Base-by-base conservation (phyloP, 1,140 invertebrate species). In the Thrips palmi region DNA sequence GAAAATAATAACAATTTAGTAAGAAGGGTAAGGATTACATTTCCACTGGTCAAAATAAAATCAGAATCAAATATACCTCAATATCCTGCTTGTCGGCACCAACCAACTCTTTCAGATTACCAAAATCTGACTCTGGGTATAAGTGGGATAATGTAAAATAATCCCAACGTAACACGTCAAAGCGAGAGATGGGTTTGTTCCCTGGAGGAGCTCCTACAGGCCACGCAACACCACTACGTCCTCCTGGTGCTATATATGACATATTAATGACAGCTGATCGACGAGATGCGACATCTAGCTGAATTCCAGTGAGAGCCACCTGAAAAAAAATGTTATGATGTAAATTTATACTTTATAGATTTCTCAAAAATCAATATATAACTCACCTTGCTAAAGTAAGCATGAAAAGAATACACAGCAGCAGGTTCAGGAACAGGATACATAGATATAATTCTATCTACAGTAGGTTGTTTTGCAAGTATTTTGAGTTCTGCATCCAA, bases 101-200 rank as follows among this genome's bases (percentile, higher is more conserved):
- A 50, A 56, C 60, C 15, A 77, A 59, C 30, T 62, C 49, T 30
- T 59, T 57, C 2, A 75, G 49, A 32, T 65, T 71, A 25, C 59
- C 59, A 48, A 74, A 74, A 48, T 82, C 77, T 49, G 71, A 70
- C 4, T 72, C 65, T 48, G 79, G 64, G 52, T 77, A 86, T 14
- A 77, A 67, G 53, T 89, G 77, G n/a, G 76, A 76, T 28, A 61
- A 60, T 52, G 88, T 89, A 50, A 93, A 83, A 51, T 80, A 75
- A 17, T 76, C 70, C 79, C 83, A 91, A 18, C 68, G 69, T 15
- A 85, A 62, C 37, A 91, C 67, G 60, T 92, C 86, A 63, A 89
- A 92, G 40, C 88, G 70, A 45, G 68, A 74, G 14, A 64, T 60
- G 5, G 82, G 74, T 41, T 67, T 69, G 42, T 68, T 72, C 2